phyloP scores from a whole-genome alignment of 2,797 vertebrate species.

The Petrocephalus schoutedeni region DNA sequence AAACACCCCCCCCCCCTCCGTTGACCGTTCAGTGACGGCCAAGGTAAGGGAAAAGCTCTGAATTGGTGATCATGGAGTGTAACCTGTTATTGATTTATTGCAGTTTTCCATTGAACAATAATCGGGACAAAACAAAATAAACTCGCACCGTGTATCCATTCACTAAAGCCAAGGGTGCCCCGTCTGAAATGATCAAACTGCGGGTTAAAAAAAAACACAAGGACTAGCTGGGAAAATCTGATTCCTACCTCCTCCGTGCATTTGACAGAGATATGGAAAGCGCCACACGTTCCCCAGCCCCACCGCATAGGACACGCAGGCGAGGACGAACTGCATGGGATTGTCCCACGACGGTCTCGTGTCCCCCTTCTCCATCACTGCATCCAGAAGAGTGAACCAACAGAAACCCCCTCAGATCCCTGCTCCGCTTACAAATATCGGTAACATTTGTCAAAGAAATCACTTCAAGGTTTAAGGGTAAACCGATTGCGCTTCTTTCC shows the following conservation, averaged over 20 bases:
- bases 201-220: neutral
- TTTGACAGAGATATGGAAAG: constrained; percentile 91
- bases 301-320: constrained; percentile 86
- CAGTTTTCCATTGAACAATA: neutral
- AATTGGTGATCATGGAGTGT: neutral
- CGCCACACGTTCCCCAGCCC: constrained; percentile 96
- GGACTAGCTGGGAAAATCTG: neutral
- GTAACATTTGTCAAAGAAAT: neutral
- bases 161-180: neutral
- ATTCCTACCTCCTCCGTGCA: constrained; percentile 88
- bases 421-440: neutral
- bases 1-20: no score
- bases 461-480: neutral
- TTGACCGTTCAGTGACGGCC: neutral
- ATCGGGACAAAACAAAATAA: neutral
- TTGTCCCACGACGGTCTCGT: constrained; percentile 73
- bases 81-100: neutral
- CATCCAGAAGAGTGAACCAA: neutral
- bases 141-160: neutral
- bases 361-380: constrained; percentile 61
- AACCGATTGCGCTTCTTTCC: neutral
- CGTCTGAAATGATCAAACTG: neutral
- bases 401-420: constrained; percentile 23
- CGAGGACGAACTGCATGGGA: constrained; percentile 79
- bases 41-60: neutral